A percentile compares a stretch with the other conserved stretches of the same genome.
Conservation (phyloP, 2,797 vertebrate species). For the Miopithecus talapoin region DNA sequence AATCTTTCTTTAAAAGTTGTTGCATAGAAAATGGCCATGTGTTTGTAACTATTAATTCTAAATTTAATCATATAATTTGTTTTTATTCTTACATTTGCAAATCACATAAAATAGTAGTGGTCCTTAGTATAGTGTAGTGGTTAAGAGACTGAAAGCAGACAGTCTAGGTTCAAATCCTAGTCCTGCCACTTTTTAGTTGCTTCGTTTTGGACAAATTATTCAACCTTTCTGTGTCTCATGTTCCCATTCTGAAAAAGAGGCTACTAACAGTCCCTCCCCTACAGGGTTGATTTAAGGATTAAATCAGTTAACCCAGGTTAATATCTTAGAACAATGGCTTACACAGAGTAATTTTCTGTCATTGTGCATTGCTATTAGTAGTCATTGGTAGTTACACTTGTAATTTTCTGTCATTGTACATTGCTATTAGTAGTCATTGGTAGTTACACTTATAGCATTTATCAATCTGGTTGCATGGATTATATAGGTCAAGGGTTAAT, state of each 20-base stretch:
- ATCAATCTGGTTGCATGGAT: neutral
- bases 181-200: neutral
- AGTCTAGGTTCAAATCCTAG: neutral
- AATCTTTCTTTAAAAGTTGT: neutral
- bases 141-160: neutral
- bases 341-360: neutral
- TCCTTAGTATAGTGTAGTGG: neutral
- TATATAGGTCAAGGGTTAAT: neutral
- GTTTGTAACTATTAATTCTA: slow-evolving; percentile 4
- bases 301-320: neutral
- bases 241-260: neutral
- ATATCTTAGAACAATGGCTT: neutral
- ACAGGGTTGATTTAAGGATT: neutral
- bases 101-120: neutral
- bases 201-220: slow-evolving; percentile 17
- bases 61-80: neutral
- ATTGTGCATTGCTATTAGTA: neutral
- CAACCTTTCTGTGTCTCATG: neutral
- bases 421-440: neutral
- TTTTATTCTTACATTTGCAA: slow-evolving; percentile 13
- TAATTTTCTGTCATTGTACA: neutral
- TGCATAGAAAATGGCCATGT: neutral
- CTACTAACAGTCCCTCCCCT: neutral
- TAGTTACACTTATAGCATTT: neutral
- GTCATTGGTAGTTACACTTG: neutral